phyloP scores from a whole-genome alignment of 2,113 vertebrate genomes.

The Crotalus horridus region DNA sequence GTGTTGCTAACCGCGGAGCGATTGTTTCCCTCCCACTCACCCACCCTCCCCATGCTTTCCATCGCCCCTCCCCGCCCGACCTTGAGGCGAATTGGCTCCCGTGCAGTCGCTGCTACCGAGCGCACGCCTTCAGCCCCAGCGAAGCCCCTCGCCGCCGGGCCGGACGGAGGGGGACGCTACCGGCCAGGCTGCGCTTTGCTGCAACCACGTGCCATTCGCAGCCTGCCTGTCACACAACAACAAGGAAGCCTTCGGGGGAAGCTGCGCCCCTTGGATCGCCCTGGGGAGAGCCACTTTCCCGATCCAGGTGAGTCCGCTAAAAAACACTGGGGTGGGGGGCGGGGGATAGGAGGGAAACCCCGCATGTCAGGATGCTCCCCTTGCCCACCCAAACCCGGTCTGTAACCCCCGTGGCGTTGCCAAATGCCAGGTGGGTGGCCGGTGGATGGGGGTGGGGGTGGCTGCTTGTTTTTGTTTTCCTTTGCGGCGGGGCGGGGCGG shows the following conservation, averaged over 20 bases:
- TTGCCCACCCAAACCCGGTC: background rate
- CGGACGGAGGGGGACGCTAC: background rate
- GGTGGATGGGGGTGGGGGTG: background rate
- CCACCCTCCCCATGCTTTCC: background rate
- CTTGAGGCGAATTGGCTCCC: background rate
- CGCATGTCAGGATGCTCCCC: background rate
- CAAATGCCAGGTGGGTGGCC: background rate
- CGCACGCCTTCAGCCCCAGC: background rate
- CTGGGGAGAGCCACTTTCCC: background rate
- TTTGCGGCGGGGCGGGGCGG: too few species aligned
- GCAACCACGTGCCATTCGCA: conserved; percentile 41
- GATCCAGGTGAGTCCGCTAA: background rate
- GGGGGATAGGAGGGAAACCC: background rate
- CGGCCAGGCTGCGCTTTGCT: conserved; percentile 12
- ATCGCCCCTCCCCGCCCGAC: too few species aligned
- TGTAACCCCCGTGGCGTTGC: background rate
- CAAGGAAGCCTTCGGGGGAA: conserved; percentile 26
- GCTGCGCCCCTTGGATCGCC: background rate
- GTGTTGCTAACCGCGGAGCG: background rate
- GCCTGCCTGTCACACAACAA: conserved; percentile 36
- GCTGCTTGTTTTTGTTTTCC: background rate
- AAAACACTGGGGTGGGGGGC: background rate
- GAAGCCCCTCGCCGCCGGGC: background rate
- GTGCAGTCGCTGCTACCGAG: background rate
- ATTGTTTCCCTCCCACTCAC: background rate